Evolutionary conservation across 2,797 vertebrate genomes (phyloP), one percentile per base, ranked within the genome.

Genomic region (Numenius phaeopus): DNA sequence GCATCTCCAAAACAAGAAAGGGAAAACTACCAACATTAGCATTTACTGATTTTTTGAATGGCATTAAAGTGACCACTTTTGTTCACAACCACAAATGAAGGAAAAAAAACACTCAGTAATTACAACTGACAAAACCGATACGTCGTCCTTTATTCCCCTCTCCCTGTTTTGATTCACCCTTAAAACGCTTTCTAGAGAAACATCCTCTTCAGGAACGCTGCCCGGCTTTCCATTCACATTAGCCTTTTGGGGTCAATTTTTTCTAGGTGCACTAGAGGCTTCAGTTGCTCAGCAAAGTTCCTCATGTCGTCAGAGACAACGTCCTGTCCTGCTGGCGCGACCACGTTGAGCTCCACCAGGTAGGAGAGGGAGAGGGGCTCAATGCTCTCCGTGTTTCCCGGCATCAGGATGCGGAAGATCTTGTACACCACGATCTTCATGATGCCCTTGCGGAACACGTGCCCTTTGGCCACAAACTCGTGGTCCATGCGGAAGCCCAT

Each of bases 401-500:
- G 99, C 29, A 99, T 98, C 19, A 99, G 96, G 52, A 99, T 98
- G 5, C 99, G 99, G 42, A 99, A 99, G 90, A 99, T 98, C 97
- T 99, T 99, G 98, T 99, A 99, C 9, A 99, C 99, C 90, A 99
- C 98, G 9, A 99, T 98, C 97, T 99, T 99, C 99, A 99, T 99
- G 3, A 97, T 98, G 11, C 99, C 99, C 96, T 99, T 99, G 70
- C 99, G 99, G 96, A 99, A 99, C 71, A 99, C 96, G 57, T 99
- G 99, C 5, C 99, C 99, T 37, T 99, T 99, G 83, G 99, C 98
- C 29, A 99, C 99, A 86, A 99, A 99, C 96, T 99, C 99, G 4
- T 99, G 99, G 98, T 99, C 99, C 99, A 99, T 99, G 78, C 99
- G 99, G 98, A 99, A 99, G 42, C 99, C 99, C 99, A 99, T 99